Conservation (phyloP, 2,888 invertebrate species). For the Tenthredo distinguenda region DNA sequence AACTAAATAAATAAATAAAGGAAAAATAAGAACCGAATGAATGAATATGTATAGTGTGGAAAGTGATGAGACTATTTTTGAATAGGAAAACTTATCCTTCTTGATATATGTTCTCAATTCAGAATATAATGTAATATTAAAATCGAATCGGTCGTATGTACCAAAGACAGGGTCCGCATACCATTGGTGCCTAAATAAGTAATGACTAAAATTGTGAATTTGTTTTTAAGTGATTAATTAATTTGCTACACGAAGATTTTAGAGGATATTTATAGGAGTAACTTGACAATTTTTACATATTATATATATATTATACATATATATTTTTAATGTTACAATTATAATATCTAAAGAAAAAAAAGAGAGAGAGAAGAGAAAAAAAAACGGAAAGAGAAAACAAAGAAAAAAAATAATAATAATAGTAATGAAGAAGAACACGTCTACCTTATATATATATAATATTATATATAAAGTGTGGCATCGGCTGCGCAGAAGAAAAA, state of each 20-base stretch:
- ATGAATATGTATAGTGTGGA: constrained; percentile 26
- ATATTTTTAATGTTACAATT: constrained; percentile 77
- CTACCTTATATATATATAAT: constrained; percentile 49
- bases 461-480: constrained; percentile 65
- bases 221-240: constrained; percentile 74
- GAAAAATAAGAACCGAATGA: constrained; percentile 10
- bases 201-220: constrained; percentile 69
- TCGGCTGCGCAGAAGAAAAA: constrained; percentile 71
- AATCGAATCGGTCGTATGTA: constrained; percentile 77
- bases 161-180: constrained; percentile 79
- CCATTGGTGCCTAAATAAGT: constrained; percentile 77
- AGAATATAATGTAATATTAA: constrained; percentile 14
- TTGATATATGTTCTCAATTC: constrained; percentile 20
- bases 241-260: constrained; percentile 77
- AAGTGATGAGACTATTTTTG: constrained; percentile 36
- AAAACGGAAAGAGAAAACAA: too few species aligned
- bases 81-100: constrained; percentile 17
- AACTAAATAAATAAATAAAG: background rate
- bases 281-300: constrained; percentile 77
- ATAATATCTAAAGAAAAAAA: constrained; percentile 64
- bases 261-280: constrained; percentile 76
- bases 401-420: too few species aligned
- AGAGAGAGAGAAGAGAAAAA: too few species aligned
- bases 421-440: background rate
- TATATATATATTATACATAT: constrained; percentile 70